Base-by-base conservation (phyloP, 1,140 invertebrate species). In the Centruroides vittatus region DNA sequence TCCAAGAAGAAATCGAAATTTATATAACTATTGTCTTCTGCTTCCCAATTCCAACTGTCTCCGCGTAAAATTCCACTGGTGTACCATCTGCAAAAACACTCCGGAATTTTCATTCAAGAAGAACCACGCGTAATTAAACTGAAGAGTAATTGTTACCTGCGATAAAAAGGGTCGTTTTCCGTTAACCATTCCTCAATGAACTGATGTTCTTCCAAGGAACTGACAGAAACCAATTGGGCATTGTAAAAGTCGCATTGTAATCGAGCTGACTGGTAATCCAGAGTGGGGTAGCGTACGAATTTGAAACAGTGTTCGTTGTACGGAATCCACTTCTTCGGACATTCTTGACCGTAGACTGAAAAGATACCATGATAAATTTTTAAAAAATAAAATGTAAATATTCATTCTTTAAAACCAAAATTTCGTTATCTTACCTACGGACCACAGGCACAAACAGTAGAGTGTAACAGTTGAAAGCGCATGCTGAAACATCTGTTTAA, bases 201-300 rank as follows among this genome's bases (percentile, higher is more conserved):
- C 0, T 84, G 80, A 78, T 94, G 89, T 70, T 95, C 89, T 60
- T 93, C 90, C 5, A 85, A 73, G 55, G 78, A 83, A 70, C 86
- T 87, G 8, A 94, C 79, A 63, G 85, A 83, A 1, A 88, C 75
- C 47, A 96, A 72, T 70, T 93, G 87, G 13, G 63, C 23, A 67
- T 86, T 85, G 72, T 84, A 89, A 0, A 82, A 80, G 73, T 85
- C 81, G 73, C 91, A 94, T 62, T 88, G 85, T 69, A 79, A 81
- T 65, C 82, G 79, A 4, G 89, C 89, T 68, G 90, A 87, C 60
- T 84, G 82, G 68, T 88, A 80, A 35, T 81, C 80, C 60, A 84
- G 82, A 55, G 84, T 75, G 3, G 89, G 89, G 41, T 88, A 91
- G 67, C 89, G 86, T 3, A 90, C 86, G 70, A 93, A 93, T 53